Percentiles rank a stretch among this genome's conserved stretches.
These are phyloP conservation scores for Cheilosia grossa DNA, from an alignment of 2,888 invertebrate species.

Conservation along the genomic window DNA sequence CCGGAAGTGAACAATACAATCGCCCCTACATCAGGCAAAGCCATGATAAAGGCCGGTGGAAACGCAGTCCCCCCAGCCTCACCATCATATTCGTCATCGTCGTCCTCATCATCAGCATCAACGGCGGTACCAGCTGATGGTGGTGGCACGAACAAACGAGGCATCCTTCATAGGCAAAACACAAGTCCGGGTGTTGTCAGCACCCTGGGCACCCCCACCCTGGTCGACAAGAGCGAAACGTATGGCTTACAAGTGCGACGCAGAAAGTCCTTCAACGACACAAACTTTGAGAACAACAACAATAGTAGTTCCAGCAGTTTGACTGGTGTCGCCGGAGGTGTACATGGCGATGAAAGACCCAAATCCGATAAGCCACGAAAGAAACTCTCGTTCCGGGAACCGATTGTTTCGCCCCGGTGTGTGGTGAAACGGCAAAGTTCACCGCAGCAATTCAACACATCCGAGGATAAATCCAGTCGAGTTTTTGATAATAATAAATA, in stretches of 20 bases:
- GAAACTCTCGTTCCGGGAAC: slow-evolving; percentile 94
- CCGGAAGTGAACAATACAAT: slow-evolving; percentile 61
- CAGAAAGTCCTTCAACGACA: slow-evolving; percentile 79
- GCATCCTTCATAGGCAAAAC: slow-evolving; percentile 79
- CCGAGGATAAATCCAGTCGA: slow-evolving; percentile 77
- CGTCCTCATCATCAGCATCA: slow-evolving; percentile 62
- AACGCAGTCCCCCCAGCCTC: slow-evolving; percentile 48
- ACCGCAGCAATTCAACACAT: slow-evolving; percentile 77
- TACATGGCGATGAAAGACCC: slow-evolving; percentile 79
- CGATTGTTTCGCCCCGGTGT: slow-evolving; percentile 82
- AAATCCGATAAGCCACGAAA: slow-evolving; percentile 87
- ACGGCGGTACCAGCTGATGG: slow-evolving; percentile 64
- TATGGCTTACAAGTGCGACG: slow-evolving; percentile 77
- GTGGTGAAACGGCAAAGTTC: slow-evolving; percentile 78
- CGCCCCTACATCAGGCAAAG: slow-evolving; percentile 39
- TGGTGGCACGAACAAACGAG: slow-evolving; percentile 76
- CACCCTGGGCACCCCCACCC: slow-evolving; percentile 21
- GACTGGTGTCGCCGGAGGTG: slow-evolving; percentile 73
- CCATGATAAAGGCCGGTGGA: slow-evolving; percentile 11
- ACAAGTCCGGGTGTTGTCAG: slow-evolving; percentile 57
- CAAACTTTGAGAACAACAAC: slow-evolving; percentile 76
- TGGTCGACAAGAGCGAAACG: slow-evolving; percentile 72
- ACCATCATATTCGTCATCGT: slow-evolving; percentile 31
- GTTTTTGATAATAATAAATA: slow-evolving; percentile 76
- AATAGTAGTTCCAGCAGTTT: slow-evolving; percentile 80